Conservation (phyloP, 2,797 vertebrate genomes). For the Trachurus trachurus region DNA sequence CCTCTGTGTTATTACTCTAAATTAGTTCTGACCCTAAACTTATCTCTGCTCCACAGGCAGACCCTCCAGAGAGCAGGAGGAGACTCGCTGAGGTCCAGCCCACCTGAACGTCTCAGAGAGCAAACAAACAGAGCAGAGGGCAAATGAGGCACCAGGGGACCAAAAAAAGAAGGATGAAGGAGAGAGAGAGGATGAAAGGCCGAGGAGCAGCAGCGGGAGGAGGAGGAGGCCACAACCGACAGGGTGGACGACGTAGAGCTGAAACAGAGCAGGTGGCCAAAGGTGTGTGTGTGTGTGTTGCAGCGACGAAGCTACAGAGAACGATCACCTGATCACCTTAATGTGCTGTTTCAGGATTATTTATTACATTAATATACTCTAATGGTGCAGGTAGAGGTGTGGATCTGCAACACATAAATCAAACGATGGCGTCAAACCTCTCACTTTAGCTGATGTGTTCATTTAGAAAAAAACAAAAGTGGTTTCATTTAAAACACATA, state of each 20-base stretch:
- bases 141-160: conserved; percentile 21
- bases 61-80: conserved; percentile 51
- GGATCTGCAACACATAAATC: too few relatives aligned
- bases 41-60: conserved; percentile 63
- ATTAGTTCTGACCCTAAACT: conserved; percentile 69
- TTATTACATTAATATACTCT: too few relatives aligned
- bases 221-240: conserved; percentile 52
- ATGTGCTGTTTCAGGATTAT: too few relatives aligned
- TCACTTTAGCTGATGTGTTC: too few relatives aligned
- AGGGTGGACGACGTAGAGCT: conserved; percentile 38
- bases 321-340: too few relatives aligned
- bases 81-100: conserved; percentile 62
- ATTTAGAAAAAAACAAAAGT: too few relatives aligned
- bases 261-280: not conserved
- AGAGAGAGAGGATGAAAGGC: conserved; percentile 34
- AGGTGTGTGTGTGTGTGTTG: too few relatives aligned
- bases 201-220: not conserved
- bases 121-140: conserved; percentile 44
- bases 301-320: too few relatives aligned
- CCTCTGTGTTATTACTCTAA: conserved; percentile 67
- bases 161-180: conserved; percentile 27
- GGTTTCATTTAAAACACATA: too few relatives aligned
- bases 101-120: conserved; percentile 68
- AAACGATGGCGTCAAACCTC: too few relatives aligned
- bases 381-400: too few relatives aligned